Evolutionary conservation across 2,797 vertebrate species (phyloP).

Genomic region (Epinephelus coioides): DNA sequence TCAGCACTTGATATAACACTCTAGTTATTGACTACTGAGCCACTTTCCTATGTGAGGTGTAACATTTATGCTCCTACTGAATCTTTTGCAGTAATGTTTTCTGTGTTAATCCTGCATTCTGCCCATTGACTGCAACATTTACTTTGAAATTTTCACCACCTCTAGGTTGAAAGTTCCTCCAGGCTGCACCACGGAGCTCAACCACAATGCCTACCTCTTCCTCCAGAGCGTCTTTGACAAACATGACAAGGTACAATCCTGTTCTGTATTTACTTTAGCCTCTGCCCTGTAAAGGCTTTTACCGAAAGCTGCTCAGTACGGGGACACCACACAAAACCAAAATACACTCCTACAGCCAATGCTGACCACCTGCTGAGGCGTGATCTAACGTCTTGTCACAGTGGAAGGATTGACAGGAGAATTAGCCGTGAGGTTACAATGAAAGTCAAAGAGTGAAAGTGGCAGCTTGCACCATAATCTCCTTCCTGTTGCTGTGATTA

Average conservation of each 20-base stretch:
- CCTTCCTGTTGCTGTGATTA: conserved; percentile 36
- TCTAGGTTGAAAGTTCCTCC: conserved; percentile 92
- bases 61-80: background rate
- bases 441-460: conserved; percentile 56
- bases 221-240: conserved; percentile 98
- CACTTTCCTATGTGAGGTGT: background rate
- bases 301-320: conserved; percentile 44
- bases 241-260: conserved; percentile 93
- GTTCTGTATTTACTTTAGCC: conserved; percentile 57
- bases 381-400: conserved; percentile 45
- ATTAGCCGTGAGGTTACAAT: conserved; percentile 51
- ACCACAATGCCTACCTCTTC: conserved; percentile 97
- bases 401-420: conserved; percentile 60
- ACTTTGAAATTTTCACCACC: background rate
- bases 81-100: background rate
- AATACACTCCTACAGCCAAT: conserved; percentile 24
- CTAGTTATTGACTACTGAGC: background rate
- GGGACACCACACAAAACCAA: conserved; percentile 13
- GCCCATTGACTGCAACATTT: background rate
- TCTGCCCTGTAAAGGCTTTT: conserved; percentile 38
- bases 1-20: background rate
- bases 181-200: conserved; percentile 97
- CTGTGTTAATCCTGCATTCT: background rate
- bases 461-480: conserved; percentile 31
- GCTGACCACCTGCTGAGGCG: conserved; percentile 51